Evolutionary conservation across 2,888 invertebrate species (phyloP), one percentile per base, ranked within the genome.

Genomic region (Clivina fossor): DNA sequence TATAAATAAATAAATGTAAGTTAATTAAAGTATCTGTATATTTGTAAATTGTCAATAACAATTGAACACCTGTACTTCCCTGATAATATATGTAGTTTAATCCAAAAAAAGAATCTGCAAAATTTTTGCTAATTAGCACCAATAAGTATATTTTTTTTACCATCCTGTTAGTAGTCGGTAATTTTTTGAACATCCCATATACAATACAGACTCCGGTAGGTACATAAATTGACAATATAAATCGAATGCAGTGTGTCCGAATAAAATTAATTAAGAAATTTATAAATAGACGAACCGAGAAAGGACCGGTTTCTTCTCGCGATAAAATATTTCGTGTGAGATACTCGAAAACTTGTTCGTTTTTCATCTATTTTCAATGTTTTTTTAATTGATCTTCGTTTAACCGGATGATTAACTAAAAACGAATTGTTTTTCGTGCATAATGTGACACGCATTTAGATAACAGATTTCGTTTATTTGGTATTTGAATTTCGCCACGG

Each of bases 261-360:
- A 53, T 44, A 35, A 44, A 35, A 53, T 53, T 44, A 53, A 53
- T 53, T 44, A 53, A 43, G 53, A 43, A 33, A 35, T 53, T 20
- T 53, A 22, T 30, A 53, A 41, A 53, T 24, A 49, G 35, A 43
- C 22, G 20, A 26, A 53, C 53, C 44, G 53, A 44, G 9, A 20
- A 4, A 13, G 16, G 20, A 32, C 19, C 26, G 26, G 26, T 24
- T 24, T 24, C 5, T 9, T 24, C 9, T 24, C 20, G 5, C 22
- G 51, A 43, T 51, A 43, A 51, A 43, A 53, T 53, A 38, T 46
- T 54, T 54, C 19, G 54, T 54, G 54, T 55, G 55, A 55, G 55
- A 55, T 55, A 55, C n/a, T 55, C 55, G 47, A n/a, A n/a, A n/a
- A n/a, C n/a, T n/a, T n/a, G 55, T 28, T 37, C 54, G 54, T 37